phyloP scores from a whole-genome alignment of 1,140 invertebrate genomes.

The Hyles vespertilio region DNA sequence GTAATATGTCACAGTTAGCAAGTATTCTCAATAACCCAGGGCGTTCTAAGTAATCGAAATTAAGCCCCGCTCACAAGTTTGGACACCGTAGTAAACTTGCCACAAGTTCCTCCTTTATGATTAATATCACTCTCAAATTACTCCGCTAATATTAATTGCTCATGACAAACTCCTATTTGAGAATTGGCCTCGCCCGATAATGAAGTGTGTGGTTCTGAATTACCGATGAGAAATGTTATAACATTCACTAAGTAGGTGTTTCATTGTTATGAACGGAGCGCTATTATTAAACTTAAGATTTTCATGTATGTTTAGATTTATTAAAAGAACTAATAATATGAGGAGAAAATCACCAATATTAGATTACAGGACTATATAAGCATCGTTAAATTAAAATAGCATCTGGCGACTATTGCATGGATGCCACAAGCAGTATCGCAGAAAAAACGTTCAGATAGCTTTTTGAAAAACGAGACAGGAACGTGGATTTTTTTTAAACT shows the following conservation, averaged over 20 bases:
- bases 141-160: constrained; percentile 14
- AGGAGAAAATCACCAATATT: not conserved
- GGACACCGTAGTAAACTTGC: constrained; percentile 26
- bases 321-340: too few species aligned
- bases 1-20: constrained; percentile 5
- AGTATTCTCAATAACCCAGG: constrained; percentile 21
- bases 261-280: too few species aligned
- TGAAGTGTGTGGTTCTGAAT: not conserved
- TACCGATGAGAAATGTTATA: not conserved
- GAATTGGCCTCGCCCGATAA: constrained; percentile 1
- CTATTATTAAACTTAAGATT: too few species aligned
- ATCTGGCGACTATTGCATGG: too few species aligned
- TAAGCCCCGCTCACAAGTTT: constrained; percentile 26
- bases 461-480: too few species aligned
- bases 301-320: too few species aligned
- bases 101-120: constrained; percentile 22
- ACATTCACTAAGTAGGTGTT: too few species aligned
- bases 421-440: too few species aligned
- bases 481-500: too few species aligned
- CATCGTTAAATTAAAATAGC: not conserved
- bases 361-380: not conserved
- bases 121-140: constrained; percentile 26
- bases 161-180: constrained; percentile 3
- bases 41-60: constrained; percentile 28
- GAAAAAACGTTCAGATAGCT: too few species aligned